Conservation (phyloP, 2,888 invertebrate genomes). For the Tricholauxania praeusta region DNA sequence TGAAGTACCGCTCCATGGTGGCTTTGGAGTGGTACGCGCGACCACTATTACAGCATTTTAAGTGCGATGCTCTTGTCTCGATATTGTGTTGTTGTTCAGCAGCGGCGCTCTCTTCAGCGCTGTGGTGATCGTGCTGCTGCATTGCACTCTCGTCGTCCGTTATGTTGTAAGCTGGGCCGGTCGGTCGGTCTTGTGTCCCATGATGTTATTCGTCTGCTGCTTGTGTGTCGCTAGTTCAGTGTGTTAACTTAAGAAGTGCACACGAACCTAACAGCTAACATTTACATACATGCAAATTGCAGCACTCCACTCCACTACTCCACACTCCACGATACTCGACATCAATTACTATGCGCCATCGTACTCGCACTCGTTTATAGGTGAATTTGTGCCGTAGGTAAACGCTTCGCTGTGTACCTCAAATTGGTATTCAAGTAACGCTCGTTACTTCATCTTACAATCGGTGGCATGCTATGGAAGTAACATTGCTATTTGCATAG, state of each 20-base stretch:
- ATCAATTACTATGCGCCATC: neutral
- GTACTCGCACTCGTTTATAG: slow-evolving; percentile 1
- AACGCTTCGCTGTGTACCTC: too few species aligned
- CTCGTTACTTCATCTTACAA: neutral
- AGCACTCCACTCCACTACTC: neutral
- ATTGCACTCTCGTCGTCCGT: slow-evolving; percentile 3
- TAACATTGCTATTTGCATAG: slow-evolving; percentile 8
- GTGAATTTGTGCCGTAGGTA: slow-evolving; percentile 1
- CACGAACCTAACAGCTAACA: too few species aligned
- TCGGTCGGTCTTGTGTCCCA: too few species aligned
- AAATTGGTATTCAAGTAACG: neutral
- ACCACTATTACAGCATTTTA: too few species aligned
- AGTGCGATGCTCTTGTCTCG: too few species aligned
- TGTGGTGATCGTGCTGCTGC: neutral
- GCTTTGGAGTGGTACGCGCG: too few species aligned
- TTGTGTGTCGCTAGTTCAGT: slow-evolving; percentile 23
- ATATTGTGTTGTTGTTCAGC: neutral
- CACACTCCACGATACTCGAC: neutral
- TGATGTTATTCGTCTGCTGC: too few species aligned
- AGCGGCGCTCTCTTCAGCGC: neutral
- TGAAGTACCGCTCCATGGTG: too few species aligned
- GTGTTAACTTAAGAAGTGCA: slow-evolving; percentile 10
- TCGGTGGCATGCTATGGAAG: neutral
- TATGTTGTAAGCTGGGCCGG: neutral
- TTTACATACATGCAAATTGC: neutral